Evolutionary conservation across 2,888 invertebrate genomes (phyloP).

Genomic region (Lepidochitona cinerea): DNA sequence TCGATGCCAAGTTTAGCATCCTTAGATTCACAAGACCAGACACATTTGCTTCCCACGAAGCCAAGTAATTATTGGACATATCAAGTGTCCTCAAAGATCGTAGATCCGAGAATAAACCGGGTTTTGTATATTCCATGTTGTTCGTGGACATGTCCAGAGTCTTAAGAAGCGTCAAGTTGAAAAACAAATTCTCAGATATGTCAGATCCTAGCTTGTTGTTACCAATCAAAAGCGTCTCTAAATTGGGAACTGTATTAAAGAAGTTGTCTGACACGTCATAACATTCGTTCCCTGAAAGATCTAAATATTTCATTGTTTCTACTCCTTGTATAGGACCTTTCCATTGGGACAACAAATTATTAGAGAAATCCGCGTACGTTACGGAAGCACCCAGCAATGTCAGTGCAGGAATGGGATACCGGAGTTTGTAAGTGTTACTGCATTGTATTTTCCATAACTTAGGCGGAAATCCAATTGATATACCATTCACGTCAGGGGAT

Average conservation of each 20-base stretch:
- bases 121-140: not conserved
- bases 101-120: slow-evolving; percentile 14
- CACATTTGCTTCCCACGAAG: slow-evolving; percentile 3
- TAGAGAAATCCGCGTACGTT: slow-evolving; percentile 11
- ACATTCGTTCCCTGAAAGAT: slow-evolving; percentile 29
- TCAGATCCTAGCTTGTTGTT: not conserved
- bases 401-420: not conserved
- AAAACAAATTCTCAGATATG: not conserved
- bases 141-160: slow-evolving; percentile 20
- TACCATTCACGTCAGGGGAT: too few relatives aligned
- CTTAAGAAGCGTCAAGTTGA: slow-evolving; percentile 1
- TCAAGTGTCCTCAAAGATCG: slow-evolving; percentile 12
- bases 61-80: slow-evolving; percentile 13
- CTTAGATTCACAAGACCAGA: not conserved
- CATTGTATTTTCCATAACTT: not conserved
- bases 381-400: too few relatives aligned
- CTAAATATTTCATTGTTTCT: slow-evolving; percentile 15
- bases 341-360: slow-evolving; percentile 11
- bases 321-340: slow-evolving; percentile 16
- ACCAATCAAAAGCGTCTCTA: slow-evolving; percentile 8
- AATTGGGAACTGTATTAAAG: slow-evolving; percentile 11
- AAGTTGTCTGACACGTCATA: slow-evolving; percentile 10
- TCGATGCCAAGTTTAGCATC: slow-evolving; percentile 13
- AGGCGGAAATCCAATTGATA: not conserved
- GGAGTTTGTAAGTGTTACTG: not conserved